phyloP scores from a whole-genome alignment of 2,113 vertebrate genomes.

The Grammomys surdaster region DNA sequence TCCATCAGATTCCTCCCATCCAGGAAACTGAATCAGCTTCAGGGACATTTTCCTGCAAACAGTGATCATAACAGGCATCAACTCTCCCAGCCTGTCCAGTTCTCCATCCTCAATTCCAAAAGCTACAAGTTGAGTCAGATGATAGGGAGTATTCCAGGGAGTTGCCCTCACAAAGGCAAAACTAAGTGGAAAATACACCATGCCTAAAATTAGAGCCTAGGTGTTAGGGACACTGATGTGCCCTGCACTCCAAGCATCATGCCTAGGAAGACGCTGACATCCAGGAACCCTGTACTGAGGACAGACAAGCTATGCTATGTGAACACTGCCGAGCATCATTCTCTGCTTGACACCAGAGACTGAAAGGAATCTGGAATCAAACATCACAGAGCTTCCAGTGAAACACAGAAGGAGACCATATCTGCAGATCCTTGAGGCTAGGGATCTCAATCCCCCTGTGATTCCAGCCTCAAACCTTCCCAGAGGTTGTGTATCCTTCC shows the following conservation, averaged over 20 bases:
- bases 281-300: accelerated
- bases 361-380: not conserved
- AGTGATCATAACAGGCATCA: not conserved
- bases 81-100: too few relatives aligned
- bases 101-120: too few relatives aligned
- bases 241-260: accelerated
- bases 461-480: accelerated
- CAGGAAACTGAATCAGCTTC: not conserved
- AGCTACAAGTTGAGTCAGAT: too few relatives aligned
- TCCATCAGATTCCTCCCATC: not conserved
- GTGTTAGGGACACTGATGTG: too few relatives aligned
- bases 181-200: not conserved
- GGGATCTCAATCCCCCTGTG: not conserved
- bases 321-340: not conserved
- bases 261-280: not conserved
- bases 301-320: accelerated
- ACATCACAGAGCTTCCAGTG: not conserved
- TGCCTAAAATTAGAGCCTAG: not conserved
- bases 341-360: not conserved
- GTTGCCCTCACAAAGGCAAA: not conserved
- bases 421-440: not conserved
- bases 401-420: accelerated
- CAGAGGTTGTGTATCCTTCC: accelerated
- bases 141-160: too few relatives aligned
- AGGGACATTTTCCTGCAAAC: not conserved